These are phyloP conservation scores for Synergus japonicus DNA, from an alignment of 2,888 invertebrate species.

Conservation along the genomic window DNA sequence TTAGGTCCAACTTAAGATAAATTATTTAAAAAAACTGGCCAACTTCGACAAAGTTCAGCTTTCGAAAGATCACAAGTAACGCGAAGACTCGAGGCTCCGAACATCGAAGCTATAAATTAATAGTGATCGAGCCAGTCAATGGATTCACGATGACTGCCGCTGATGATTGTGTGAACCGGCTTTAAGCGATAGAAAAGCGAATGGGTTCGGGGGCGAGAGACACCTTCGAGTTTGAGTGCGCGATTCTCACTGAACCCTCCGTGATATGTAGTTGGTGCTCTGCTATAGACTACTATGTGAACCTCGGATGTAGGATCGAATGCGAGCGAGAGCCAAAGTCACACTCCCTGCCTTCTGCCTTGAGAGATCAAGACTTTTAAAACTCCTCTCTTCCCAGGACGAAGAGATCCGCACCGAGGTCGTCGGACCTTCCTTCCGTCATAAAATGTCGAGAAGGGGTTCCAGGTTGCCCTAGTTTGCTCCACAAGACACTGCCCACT, in stretches of 20 bases:
- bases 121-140: constrained; percentile 16
- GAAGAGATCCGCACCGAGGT: constrained; percentile 50
- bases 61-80: neutral
- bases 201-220: constrained; percentile 55
- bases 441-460: constrained; percentile 43
- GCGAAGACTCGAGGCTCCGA: constrained; percentile 15
- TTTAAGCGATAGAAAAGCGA: constrained; percentile 11
- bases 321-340: constrained; percentile 56
- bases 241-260: constrained; percentile 73
- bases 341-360: constrained; percentile 55
- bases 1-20: neutral
- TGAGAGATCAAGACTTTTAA: constrained; percentile 54
- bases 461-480: constrained; percentile 8
- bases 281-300: constrained; percentile 65
- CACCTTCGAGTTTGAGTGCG: constrained; percentile 71
- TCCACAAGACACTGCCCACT: neutral
- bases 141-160: constrained; percentile 27
- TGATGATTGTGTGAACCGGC: neutral
- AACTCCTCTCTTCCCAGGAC: constrained; percentile 52
- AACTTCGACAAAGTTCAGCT: neutral
- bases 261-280: constrained; percentile 66
- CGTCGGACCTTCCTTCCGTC: constrained; percentile 54
- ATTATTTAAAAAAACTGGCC: neutral
- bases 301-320: constrained; percentile 61
- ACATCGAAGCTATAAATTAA: constrained; percentile 38